phyloP scores from a whole-genome alignment of 1,140 invertebrate species.

The Lepidurus couesii region DNA sequence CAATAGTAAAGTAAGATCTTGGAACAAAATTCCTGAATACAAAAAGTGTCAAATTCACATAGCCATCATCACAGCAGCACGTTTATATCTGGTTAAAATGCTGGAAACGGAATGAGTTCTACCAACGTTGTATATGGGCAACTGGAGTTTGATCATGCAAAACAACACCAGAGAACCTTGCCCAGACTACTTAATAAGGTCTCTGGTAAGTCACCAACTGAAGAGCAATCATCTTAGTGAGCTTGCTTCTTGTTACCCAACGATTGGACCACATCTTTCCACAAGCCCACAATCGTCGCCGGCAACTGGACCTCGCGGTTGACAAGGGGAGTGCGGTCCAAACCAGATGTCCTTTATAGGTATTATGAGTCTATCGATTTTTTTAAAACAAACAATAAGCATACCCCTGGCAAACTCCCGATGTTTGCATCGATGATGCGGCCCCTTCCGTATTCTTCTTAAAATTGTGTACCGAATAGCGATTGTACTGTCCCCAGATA shows the following conservation, averaged over 20 bases:
- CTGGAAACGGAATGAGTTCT: background rate
- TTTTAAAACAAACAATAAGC: constrained; percentile 20
- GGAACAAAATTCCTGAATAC: background rate
- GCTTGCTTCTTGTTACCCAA: constrained; percentile 1
- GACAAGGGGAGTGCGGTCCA: constrained; percentile 14
- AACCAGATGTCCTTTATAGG: constrained; percentile 10
- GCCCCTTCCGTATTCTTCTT: constrained; percentile 64
- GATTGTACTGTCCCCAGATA: constrained; percentile 82
- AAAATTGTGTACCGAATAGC: constrained; percentile 75
- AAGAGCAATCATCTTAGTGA: background rate
- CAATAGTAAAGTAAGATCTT: background rate
- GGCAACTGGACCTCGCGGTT: constrained; percentile 23
- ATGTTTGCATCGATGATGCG: background rate
- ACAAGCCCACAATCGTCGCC: background rate
- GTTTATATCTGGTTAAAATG: background rate
- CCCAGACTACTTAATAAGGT: background rate
- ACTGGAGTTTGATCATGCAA: background rate
- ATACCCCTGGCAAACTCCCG: constrained; percentile 13
- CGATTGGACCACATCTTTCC: constrained; percentile 5
- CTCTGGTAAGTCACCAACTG: background rate
- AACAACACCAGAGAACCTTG: background rate
- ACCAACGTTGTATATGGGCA: background rate
- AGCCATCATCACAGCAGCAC: background rate
- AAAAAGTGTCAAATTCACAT: background rate
- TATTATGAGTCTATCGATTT: constrained; percentile 22